Evolutionary conservation across 1,140 invertebrate genomes (phyloP), one percentile per base, ranked within the genome.

Genomic region (Sycophaga agraensis): DNA sequence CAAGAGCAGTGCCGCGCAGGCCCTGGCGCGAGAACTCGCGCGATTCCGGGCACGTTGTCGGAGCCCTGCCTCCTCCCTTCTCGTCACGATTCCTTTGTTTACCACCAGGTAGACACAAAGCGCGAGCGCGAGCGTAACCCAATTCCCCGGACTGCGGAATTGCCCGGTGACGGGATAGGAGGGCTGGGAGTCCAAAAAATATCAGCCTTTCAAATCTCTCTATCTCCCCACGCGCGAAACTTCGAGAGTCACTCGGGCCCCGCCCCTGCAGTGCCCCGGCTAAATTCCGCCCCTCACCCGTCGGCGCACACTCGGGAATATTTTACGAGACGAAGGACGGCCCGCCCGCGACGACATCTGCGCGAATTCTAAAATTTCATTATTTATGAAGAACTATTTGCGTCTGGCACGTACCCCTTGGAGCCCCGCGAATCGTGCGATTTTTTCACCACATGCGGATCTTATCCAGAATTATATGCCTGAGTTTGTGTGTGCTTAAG

Each of bases 351-450:
- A 55, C 40, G 39, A 55, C 53, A 55, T 43, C 53, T 55, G 53
- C 26, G 53, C 24, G 55, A 56, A 59, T 62, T 54, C 64, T 55
- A 34, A 54, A 65, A 65, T 66, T 62, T 63, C 55, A 68, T 66
- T 68, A 66, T 68, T 68, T 68, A 69, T 67, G 65, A 66, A 57
- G 49, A 53, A 50, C 51, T 43, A 46, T 56, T 59, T 49, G 54
- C 46, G 54, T n/a, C 45, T 31, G 40, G 64, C 64, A 61, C 62
- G 62, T 50, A 51, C 16, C 34, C 24, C 14, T n/a, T n/a, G n/a
- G n/a, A n/a, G n/a, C n/a, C n/a, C n/a, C n/a, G n/a, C n/a, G n/a
- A n/a, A n/a, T n/a, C n/a, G n/a, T n/a, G n/a, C n/a, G n/a, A n/a
- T n/a, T n/a, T n/a, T n/a, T n/a, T n/a, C n/a, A n/a, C n/a, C n/a